Conservation (phyloP, 2,113 vertebrate species). For the Microcebus griseorufus region DNA sequence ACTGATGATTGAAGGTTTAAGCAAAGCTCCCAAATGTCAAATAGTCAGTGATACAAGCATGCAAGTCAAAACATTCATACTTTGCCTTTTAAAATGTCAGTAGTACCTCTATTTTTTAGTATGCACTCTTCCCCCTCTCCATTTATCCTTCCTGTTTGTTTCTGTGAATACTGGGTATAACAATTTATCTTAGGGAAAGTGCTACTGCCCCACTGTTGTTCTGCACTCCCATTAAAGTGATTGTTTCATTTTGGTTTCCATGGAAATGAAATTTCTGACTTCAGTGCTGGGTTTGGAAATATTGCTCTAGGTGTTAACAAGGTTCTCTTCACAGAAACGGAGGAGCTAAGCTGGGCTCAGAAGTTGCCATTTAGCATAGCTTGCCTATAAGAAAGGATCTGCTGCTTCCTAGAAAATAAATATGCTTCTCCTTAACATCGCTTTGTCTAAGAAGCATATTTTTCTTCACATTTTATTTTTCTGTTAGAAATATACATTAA, state of each 20-base stretch:
- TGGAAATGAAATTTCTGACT: conserved; percentile 31
- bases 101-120: neutral
- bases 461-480: conserved; percentile 7
- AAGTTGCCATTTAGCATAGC: neutral
- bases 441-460: neutral
- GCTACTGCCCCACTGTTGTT: neutral
- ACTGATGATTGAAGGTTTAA: neutral
- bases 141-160: neutral
- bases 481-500: neutral
- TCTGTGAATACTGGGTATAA: neutral
- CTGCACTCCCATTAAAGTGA: neutral
- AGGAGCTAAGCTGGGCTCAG: neutral
- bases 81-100: neutral
- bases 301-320: neutral
- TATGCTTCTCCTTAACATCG: neutral
- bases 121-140: rapidly evolving
- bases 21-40: neutral
- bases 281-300: neutral
- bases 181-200: neutral
- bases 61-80: neutral
- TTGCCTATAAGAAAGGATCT: neutral
- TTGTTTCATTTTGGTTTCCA: conserved; percentile 45
- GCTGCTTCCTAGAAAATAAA: neutral
- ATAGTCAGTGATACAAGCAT: neutral
- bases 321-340: neutral